Conservation (phyloP, 2,888 invertebrate species). For the Gandaritis pyraliata region DNA sequence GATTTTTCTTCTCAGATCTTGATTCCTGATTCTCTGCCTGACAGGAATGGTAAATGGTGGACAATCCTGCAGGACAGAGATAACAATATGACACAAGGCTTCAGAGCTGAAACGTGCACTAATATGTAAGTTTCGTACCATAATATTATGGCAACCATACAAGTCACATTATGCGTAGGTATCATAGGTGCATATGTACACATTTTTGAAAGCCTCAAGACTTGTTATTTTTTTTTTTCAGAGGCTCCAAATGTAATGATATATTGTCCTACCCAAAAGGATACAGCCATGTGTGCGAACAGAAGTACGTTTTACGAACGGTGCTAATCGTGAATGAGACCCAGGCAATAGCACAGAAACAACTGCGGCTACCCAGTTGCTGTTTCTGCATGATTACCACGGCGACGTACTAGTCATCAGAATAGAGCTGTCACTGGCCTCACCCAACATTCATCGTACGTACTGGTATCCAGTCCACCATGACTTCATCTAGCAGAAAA, state of each 20-base stretch:
- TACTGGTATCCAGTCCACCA: too few species aligned
- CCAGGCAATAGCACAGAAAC: conserved; percentile 72
- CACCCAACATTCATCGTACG: too few species aligned
- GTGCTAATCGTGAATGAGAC: conserved; percentile 79
- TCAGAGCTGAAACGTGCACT: conserved; percentile 89
- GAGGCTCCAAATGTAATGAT: conserved; percentile 76
- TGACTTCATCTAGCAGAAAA: too few species aligned
- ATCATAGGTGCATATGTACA: too few species aligned
- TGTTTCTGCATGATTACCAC: conserved; percentile 85
- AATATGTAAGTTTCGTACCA: conserved; percentile 7
- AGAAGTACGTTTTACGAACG: conserved; percentile 82
- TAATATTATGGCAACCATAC: too few species aligned
- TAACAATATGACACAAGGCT: conserved; percentile 85
- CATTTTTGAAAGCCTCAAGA: too few species aligned
- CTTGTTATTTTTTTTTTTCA: conserved; percentile 52
- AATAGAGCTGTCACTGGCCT: too few species aligned
- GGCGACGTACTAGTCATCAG: neutral
- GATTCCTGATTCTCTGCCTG: conserved; percentile 86
- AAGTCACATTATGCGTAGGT: too few species aligned
- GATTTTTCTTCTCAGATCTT: conserved; percentile 71
- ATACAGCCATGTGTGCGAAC: conserved; percentile 82
- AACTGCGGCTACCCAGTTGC: conserved; percentile 88
- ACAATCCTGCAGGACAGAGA: conserved; percentile 81
- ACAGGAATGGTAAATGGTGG: conserved; percentile 86
- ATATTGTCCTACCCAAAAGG: conserved; percentile 74